Percentiles rank a stretch among this genome's conserved stretches.
These are phyloP conservation scores for Spisula subtruncata DNA, from an alignment of 2,888 invertebrate species.

Conservation along the genomic window DNA sequence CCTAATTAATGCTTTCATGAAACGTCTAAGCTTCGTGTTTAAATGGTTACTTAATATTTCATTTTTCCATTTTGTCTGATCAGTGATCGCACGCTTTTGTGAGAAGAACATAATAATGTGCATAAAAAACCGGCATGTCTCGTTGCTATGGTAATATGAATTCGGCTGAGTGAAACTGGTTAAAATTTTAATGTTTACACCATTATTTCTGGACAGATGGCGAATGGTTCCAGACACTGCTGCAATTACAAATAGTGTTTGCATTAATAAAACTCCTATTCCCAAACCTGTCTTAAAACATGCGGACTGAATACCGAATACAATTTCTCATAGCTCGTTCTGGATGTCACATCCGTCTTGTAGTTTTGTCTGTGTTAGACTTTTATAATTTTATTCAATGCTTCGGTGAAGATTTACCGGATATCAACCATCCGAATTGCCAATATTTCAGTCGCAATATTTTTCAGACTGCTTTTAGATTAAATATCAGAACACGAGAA, in stretches of 20 bases:
- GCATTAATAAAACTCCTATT: not conserved
- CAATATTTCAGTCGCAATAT: constrained; percentile 15
- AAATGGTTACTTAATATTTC: not conserved
- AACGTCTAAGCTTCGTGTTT: not conserved
- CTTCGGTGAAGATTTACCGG: not conserved
- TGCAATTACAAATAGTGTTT: constrained; percentile 25
- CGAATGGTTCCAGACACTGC: not conserved
- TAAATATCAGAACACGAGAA: too few species aligned
- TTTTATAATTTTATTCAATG: not conserved
- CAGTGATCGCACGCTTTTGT: not conserved
- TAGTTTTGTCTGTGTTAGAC: not conserved
- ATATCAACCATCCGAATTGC: not conserved
- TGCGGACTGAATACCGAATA: not conserved
- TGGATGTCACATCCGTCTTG: not conserved
- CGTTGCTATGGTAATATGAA: not conserved
- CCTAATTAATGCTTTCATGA: not conserved
- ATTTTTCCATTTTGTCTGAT: not conserved
- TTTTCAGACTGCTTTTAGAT: not conserved
- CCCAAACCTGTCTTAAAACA: not conserved
- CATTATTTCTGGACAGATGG: not conserved
- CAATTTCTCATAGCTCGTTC: not conserved
- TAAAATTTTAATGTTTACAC: constrained; percentile 24
- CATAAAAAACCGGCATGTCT: not conserved
- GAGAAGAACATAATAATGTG: not conserved
- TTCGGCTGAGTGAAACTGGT: constrained; percentile 6